These are phyloP conservation scores for Saccopteryx leptura DNA, from an alignment of 2,113 vertebrate species.

Conservation along the genomic window DNA sequence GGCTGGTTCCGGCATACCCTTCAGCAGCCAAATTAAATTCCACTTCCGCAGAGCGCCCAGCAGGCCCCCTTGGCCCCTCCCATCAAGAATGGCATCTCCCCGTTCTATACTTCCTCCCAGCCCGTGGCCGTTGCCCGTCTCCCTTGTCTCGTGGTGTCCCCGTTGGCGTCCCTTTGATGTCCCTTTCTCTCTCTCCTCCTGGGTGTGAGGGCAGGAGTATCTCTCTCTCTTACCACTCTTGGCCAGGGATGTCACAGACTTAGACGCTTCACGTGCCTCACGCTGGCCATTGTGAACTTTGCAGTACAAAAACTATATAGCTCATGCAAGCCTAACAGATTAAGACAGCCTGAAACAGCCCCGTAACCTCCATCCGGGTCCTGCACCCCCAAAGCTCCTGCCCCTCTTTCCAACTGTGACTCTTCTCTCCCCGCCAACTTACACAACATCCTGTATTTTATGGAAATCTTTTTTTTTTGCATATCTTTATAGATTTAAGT, in stretches of 20 bases:
- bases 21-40: no score
- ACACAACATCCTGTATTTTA: accelerated
- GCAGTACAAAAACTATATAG: accelerated
- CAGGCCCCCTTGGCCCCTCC: accelerated
- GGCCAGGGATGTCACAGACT: accelerated
- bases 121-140: accelerated
- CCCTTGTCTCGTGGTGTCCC: accelerated
- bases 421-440: accelerated
- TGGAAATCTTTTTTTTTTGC: not conserved
- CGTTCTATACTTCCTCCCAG: accelerated
- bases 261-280: accelerated
- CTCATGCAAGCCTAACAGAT: accelerated
- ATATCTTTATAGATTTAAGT: not conserved
- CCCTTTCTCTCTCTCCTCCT: not conserved
- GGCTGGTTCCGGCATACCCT: not conserved
- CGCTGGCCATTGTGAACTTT: accelerated
- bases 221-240: accelerated
- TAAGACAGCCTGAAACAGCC: accelerated
- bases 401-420: accelerated
- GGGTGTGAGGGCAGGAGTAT: accelerated
- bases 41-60: not conserved
- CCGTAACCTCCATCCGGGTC: accelerated
- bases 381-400: accelerated
- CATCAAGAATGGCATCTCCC: accelerated
- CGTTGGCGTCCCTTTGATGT: no score